These are phyloP conservation scores for Platygyra sinensis DNA, from an alignment of 64 coral and sea anemone genomes.

Conservation along the genomic window DNA sequence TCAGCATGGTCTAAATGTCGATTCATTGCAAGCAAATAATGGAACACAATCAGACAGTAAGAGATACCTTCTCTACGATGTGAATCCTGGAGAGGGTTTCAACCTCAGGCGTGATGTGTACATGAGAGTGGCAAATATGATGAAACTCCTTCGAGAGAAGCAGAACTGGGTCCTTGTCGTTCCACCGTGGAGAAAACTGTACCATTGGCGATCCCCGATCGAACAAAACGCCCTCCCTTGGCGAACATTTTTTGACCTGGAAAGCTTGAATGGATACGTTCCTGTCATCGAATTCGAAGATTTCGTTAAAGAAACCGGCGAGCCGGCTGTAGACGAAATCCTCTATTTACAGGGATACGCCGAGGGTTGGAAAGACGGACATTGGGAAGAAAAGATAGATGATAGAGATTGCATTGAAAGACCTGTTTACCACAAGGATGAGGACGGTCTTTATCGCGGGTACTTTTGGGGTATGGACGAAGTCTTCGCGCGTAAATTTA, in stretches of 20 bases:
- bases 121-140: constrained; percentile 88
- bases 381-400: constrained; percentile 99
- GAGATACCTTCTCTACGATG: constrained; percentile 95
- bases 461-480: constrained; percentile 88
- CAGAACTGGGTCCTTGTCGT: constrained; percentile 94
- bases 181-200: constrained; percentile 92
- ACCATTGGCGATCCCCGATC: constrained; percentile 89
- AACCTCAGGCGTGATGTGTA: constrained; percentile 96
- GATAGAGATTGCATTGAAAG: constrained; percentile 87
- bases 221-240: constrained; percentile 93
- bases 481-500: constrained; percentile 87
- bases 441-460: constrained; percentile 75
- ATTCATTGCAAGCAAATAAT: constrained; percentile 28
- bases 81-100: constrained; percentile 97
- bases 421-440: constrained; percentile 74
- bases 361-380: constrained; percentile 94
- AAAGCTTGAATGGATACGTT: constrained; percentile 90
- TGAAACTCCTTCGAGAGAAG: constrained; percentile 79
- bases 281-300: constrained; percentile 97
- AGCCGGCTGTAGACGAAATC: constrained; percentile 80
- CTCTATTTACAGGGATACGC: constrained; percentile 94
- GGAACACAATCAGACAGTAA: constrained; percentile 35
- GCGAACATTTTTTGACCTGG: constrained; percentile 93
- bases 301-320: constrained; percentile 87
- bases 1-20: constrained; percentile 83